Percentiles rank a stretch among this genome's conserved stretches.
phyloP scores from a whole-genome alignment of 1,140 invertebrate species.

The Drosophila dunni region DNA sequence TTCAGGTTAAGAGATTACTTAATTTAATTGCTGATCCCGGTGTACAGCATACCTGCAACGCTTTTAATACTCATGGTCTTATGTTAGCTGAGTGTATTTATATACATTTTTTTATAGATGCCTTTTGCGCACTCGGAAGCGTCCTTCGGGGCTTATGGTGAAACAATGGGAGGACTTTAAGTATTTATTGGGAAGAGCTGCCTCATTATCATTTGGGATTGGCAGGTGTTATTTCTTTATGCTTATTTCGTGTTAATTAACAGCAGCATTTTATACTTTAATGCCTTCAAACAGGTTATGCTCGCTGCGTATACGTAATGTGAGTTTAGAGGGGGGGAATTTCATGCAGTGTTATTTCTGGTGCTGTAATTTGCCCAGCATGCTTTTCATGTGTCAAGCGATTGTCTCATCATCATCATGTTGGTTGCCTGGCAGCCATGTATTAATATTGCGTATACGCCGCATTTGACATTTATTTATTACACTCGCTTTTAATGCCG shows the following conservation, averaged over 20 bases:
- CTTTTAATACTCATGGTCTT: not conserved
- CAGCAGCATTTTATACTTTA: conserved; percentile 44
- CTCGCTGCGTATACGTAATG: conserved; percentile 59
- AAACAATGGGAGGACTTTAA: conserved; percentile 62
- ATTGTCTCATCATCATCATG: conserved; percentile 62
- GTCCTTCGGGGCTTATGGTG: conserved; percentile 66
- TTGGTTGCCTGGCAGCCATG: conserved; percentile 9
- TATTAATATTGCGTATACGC: conserved; percentile 73
- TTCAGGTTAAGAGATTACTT: too few relatives aligned
- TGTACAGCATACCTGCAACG: not conserved
- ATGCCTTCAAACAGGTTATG: conserved; percentile 14
- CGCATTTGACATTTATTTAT: conserved; percentile 65
- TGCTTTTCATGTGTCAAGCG: conserved; percentile 63
- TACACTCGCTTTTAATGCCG: conserved; percentile 52
- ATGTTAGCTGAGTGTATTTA: conserved; percentile 14
- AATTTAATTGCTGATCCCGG: not conserved
- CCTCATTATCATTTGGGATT: conserved; percentile 23
- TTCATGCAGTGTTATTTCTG: conserved; percentile 35
- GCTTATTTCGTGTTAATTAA: conserved; percentile 71
- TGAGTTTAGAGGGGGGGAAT: conserved; percentile 21
- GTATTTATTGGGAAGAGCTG: conserved; percentile 61
- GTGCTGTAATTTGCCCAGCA: conserved; percentile 56
- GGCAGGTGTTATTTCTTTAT: conserved; percentile 56
- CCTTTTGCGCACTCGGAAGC: conserved; percentile 26
- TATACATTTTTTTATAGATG: not conserved